A percentile compares a stretch with the other conserved stretches of the same genome.
These are phyloP conservation scores for Phylloscopus whistleri DNA, from an alignment of 2,113 vertebrate genomes.

Conservation along the genomic window DNA sequence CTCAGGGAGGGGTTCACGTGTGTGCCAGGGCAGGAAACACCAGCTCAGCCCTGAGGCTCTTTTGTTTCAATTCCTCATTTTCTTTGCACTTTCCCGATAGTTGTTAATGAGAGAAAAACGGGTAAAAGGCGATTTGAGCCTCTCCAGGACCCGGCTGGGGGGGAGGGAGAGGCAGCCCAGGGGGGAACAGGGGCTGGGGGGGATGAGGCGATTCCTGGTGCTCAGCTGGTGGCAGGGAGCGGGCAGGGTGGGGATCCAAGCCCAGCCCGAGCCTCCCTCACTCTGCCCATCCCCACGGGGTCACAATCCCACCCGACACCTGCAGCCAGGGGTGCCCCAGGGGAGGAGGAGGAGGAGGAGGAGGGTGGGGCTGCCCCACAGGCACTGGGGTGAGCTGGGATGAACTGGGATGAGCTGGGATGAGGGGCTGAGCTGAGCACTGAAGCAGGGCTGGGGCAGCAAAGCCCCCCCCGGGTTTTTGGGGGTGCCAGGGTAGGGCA, in stretches of 20 bases:
- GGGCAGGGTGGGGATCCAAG: neutral
- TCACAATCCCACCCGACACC: neutral
- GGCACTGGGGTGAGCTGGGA: neutral
- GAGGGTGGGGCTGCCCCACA: neutral
- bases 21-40: neutral
- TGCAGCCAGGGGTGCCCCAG: neutral
- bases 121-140: neutral
- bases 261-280: neutral
- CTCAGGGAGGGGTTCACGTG: neutral
- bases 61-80: rapidly evolving
- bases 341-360: neutral
- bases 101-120: rapidly evolving
- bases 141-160: neutral
- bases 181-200: neutral
- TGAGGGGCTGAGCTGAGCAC: rapidly evolving
- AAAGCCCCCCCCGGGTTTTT: rapidly evolving
- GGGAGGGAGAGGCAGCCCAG: neutral
- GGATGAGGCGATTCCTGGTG: rapidly evolving
- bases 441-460: neutral
- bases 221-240: neutral
- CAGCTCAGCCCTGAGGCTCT: neutral
- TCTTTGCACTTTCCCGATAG: neutral
- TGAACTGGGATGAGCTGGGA: too few relatives aligned
- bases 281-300: neutral
- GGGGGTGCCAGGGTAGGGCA: neutral